phyloP scores from a whole-genome alignment of 2,888 invertebrate genomes.

The Drosophila tripunctata region DNA sequence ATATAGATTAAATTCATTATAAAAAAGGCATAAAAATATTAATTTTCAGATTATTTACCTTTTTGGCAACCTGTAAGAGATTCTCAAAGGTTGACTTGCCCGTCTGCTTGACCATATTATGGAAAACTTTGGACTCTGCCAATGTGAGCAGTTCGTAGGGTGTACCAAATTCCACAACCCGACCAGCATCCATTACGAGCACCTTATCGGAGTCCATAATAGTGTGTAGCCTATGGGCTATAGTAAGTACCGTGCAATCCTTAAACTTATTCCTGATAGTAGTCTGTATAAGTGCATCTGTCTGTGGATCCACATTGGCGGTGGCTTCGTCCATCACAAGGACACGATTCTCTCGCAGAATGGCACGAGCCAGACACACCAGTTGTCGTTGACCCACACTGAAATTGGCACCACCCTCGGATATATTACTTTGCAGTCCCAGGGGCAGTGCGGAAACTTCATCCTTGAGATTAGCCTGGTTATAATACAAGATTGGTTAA shows the following conservation, averaged over 20 bases:
- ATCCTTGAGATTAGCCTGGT: conserved; percentile 86
- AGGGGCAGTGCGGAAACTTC: conserved; percentile 87
- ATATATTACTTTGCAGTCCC: conserved; percentile 89
- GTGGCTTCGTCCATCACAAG: conserved; percentile 96
- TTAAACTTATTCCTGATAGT: conserved; percentile 91
- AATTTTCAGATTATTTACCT: too few relatives aligned
- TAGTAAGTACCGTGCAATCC: conserved; percentile 93
- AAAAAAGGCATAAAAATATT: too few relatives aligned
- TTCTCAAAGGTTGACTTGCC: conserved; percentile 88
- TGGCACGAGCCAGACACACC: conserved; percentile 94
- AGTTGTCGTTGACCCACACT: conserved; percentile 96
- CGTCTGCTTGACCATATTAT: conserved; percentile 86
- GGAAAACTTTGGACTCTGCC: conserved; percentile 84
- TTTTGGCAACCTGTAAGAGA: conserved; percentile 87
- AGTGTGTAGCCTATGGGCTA: conserved; percentile 95
- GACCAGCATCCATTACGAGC: conserved; percentile 89
- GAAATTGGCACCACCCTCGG: conserved; percentile 92
- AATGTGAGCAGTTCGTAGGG: conserved; percentile 86
- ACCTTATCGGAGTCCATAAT: conserved; percentile 88
- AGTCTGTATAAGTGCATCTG: conserved; percentile 92
- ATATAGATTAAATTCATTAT: too few relatives aligned
- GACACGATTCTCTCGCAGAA: conserved; percentile 93
- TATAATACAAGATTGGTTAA: neutral
- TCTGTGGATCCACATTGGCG: conserved; percentile 95
- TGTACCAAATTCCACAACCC: conserved; percentile 88